These are phyloP conservation scores for Sander lucioperca DNA, from an alignment of 2,113 vertebrate genomes.

Conservation along the genomic window DNA sequence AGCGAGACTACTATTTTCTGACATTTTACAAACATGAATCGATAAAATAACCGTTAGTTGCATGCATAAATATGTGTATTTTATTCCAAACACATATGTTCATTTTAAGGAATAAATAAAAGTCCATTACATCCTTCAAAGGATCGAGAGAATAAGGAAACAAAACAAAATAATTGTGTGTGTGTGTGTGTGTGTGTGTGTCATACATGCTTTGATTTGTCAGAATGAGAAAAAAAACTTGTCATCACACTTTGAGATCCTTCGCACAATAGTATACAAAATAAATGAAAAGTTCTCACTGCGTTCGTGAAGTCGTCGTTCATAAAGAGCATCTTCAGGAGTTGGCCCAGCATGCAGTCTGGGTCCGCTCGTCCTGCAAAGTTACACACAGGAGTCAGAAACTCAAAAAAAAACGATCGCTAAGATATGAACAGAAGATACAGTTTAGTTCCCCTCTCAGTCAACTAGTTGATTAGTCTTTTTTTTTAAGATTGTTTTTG, in stretches of 20 bases:
- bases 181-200: no score
- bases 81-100: background rate
- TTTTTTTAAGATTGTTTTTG: no score
- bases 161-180: no score
- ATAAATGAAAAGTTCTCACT: conserved; percentile 78
- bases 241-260: no score
- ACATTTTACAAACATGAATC: background rate
- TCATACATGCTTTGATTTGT: no score
- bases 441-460: background rate
- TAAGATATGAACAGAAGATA: background rate
- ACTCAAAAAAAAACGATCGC: background rate
- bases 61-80: background rate
- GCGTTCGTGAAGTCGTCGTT: conserved; percentile 97
- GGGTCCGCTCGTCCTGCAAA: conserved; percentile 92
- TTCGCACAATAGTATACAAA: no score
- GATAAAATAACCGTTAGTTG: background rate
- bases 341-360: conserved; percentile 93
- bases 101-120: no score
- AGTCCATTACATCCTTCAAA: background rate
- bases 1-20: background rate
- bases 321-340: conserved; percentile 95
- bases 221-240: no score
- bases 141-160: background rate
- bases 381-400: rapidly evolving
- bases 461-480: no score